A percentile compares a stretch with the other conserved stretches of the same genome.
These are phyloP conservation scores for Craniophora ligustri DNA, from an alignment of 2,888 invertebrate species.

Conservation along the genomic window DNA sequence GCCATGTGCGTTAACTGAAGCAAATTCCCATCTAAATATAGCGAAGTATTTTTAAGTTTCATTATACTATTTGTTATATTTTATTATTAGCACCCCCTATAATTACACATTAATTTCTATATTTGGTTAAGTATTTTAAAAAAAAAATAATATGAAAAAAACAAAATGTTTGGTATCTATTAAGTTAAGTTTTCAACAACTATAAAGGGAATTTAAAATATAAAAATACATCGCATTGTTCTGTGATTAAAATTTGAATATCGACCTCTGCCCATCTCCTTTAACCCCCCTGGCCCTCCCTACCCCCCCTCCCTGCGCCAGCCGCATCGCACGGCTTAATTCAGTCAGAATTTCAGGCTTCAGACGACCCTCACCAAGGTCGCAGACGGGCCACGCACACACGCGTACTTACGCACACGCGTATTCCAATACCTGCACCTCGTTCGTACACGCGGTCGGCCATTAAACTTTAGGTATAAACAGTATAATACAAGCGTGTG, in stretches of 20 bases:
- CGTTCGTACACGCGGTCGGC: conserved; percentile 57
- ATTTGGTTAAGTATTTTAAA: no score
- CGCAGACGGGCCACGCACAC: conserved; percentile 80
- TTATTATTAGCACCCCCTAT: no score
- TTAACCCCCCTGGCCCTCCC: conserved; percentile 35
- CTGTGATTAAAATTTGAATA: conserved; percentile 69
- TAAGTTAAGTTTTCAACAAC: background rate
- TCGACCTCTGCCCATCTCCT: conserved; percentile 64
- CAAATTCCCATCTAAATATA: no score
- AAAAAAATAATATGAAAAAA: no score
- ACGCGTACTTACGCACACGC: conserved; percentile 63
- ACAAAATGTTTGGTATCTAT: no score
- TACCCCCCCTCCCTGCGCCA: conserved; percentile 44
- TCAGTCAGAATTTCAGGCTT: conserved; percentile 72
- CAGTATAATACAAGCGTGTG: conserved; percentile 25
- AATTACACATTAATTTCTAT: no score
- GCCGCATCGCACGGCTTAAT: conserved; percentile 61
- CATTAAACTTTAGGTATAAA: conserved; percentile 67
- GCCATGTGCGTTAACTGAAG: no score
- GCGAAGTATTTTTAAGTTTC: no score
- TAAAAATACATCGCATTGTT: conserved; percentile 60
- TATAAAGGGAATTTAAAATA: conserved; percentile 19
- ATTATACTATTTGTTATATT: no score
- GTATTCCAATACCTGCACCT: conserved; percentile 62
- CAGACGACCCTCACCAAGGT: conserved; percentile 85